Base-by-base conservation (phyloP, 2,113 vertebrate genomes). In the Anolis sagrei region DNA sequence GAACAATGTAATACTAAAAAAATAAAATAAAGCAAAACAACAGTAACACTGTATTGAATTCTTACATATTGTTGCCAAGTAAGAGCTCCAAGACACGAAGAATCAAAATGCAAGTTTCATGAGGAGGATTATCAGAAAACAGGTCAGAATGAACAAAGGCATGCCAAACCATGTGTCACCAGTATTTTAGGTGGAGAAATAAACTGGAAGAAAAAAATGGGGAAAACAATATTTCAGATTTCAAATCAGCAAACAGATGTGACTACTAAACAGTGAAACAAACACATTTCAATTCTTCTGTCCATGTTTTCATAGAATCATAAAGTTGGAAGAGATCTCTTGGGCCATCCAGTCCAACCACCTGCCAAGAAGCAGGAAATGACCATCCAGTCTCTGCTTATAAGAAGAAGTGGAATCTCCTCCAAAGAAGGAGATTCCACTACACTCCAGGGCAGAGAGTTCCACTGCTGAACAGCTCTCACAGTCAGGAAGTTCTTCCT, bases 161-260 rank as follows among this genome's bases (percentile, higher is more conserved):
- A 92, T 90, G 92, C 90, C 93, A 92, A 90, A 89, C 90, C 91
- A 86, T 94, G 90, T 86, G 89, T 83, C 76, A 75, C 89, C 39
- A 34, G 48, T 86, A 92, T 89, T 91, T 96, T 93, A 95, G 91
- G 94, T 95, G 91, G 93, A 96, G 94, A 95, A 96, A 93, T 95
- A 95, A 94, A 96, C 95, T 95, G 79, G 77, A 89, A 91, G 90
- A 48, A 73, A 94, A 80, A 76, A 76, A 81, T 9, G 64, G 69
- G 54, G 11, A 16, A 18, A 4, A 77, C 76, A 76, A 18, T 18
- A 9, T 21, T 83, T 32, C 1, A 13, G 81, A 89, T 87, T 88
- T 74, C 51, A 87, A 23, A 86, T 75, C 87, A 61, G 21, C 58
- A 18, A 58, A 23, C 0, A 0, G 18, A 13, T 36, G 32, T 64